Evolutionary conservation across 1,140 invertebrate species (phyloP), one percentile per base, ranked within the genome.

Genomic region (Lasioglossum baleicum): DNA sequence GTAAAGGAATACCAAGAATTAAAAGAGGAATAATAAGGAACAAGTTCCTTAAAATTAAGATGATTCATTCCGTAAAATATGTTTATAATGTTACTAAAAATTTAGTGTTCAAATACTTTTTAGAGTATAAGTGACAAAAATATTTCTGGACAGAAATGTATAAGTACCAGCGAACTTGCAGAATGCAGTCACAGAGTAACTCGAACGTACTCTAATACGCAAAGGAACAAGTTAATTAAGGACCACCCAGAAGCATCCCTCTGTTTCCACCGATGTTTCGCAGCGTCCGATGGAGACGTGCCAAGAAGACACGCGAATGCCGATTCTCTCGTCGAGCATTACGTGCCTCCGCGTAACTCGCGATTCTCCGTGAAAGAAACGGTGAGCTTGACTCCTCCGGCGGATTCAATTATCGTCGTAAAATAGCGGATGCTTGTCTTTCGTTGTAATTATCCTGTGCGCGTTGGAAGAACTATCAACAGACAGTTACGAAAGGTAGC

Each of bases 171-270:
- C 13, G 63, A 58, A 60, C 69, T 78, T 64, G 63, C 48, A 56
- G 7, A 83, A 75, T 31, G 31, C 67, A 26, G 67, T 80, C 51
- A 79, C 75, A 64, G 51, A 68, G 64, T 73, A 22, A 22, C 58
- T 60, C 58, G 51, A 66, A 13, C 40, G 74, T 58, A 81, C 58
- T 65, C 82, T 10, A 81, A 40, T 81, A 75, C 75, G 72, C 83
- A 75, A 51, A 71, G 74, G 81, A 82, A 85, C 80, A 74, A 82
- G 84, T 85, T 85, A 82, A 86, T 86, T 85, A 86, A 75, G 66
- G 84, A 75, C 83, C 84, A 86, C 80, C 84, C 84, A 82, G 65
- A 48, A 53, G 75, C 35, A 35, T 56, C 53, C 68, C 75, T 58
- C 35, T 60, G 15, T 67, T 63, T 56, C 64, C 63, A 40, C 22